Evolutionary conservation across 2,113 vertebrate genomes (phyloP).

Genomic region (Hystrix cristata): DNA sequence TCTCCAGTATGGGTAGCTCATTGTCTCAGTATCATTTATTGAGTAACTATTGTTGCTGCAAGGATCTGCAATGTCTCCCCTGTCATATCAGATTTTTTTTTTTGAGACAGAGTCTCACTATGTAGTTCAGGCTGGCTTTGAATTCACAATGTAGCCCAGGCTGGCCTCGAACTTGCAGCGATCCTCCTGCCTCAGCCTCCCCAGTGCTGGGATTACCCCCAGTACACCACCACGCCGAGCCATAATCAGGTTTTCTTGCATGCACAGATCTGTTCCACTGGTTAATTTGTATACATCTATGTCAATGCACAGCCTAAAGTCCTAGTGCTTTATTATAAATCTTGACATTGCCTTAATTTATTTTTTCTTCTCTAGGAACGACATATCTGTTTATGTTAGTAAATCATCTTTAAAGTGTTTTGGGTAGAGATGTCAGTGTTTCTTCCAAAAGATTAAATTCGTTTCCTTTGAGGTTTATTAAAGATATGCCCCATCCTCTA

Average conservation of each 20-base stretch:
- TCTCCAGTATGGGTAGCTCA: background rate
- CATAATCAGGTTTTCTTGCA: background rate
- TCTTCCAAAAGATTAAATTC: background rate
- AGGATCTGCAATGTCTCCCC: background rate
- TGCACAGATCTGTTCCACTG: background rate
- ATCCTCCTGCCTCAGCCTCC: no score
- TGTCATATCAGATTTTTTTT: background rate
- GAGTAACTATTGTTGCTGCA: background rate
- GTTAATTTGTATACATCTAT: background rate
- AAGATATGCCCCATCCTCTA: background rate
- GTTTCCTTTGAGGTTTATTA: background rate
- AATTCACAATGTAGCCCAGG: no score
- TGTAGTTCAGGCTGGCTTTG: no score
- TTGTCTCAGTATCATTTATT: background rate
- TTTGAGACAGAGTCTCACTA: no score
- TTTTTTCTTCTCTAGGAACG: background rate
- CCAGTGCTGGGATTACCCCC: no score
- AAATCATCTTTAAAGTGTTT: background rate
- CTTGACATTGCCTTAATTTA: background rate
- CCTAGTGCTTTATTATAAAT: conserved; percentile 1
- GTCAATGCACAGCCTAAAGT: background rate
- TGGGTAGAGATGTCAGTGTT: conserved; percentile 26
- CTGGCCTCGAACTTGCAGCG: no score
- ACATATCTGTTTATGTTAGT: background rate
- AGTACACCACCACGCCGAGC: no score